Evolutionary conservation across 2,888 invertebrate species (phyloP).

Genomic region (Homarus gammarus): DNA sequence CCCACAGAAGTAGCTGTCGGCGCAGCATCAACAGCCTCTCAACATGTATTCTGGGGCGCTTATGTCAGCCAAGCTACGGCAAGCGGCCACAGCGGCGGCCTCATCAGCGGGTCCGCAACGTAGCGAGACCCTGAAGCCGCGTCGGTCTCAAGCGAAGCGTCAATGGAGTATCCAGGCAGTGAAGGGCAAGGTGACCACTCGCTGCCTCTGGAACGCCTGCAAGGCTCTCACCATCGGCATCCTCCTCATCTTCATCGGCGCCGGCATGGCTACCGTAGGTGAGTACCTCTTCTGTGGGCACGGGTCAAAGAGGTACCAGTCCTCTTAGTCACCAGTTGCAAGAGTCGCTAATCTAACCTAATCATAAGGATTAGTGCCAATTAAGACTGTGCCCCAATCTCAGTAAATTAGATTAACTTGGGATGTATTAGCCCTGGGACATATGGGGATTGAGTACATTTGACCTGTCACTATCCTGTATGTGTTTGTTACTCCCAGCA

Average conservation of each 20-base stretch:
- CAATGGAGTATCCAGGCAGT: conserved; percentile 75
- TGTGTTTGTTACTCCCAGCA: no score
- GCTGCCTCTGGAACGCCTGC: conserved; percentile 96
- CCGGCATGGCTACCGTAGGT: conserved; percentile 96
- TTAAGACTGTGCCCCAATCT: no score
- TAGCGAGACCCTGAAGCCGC: conserved; percentile 59
- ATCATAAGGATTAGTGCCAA: no score
- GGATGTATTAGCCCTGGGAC: no score
- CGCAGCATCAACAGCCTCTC: background rate
- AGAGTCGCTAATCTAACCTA: no score
- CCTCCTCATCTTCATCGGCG: conserved; percentile 91
- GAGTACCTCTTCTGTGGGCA: no score
- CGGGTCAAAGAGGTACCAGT: no score
- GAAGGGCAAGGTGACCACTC: conserved; percentile 89
- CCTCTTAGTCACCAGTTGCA: no score
- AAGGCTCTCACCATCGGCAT: conserved; percentile 93
- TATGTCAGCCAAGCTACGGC: conserved; percentile 72
- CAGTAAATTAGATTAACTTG: no score
- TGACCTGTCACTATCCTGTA: no score
- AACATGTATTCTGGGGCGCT: conserved; percentile 70
- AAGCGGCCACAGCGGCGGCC: conserved; percentile 43
- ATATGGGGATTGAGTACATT: no score
- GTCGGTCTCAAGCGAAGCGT: conserved; percentile 66
- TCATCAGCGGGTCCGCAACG: conserved; percentile 30
- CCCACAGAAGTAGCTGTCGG: conserved; percentile 11